These are phyloP conservation scores for Garrulus glandarius DNA, from an alignment of 2,797 vertebrate genomes.

Conservation along the genomic window DNA sequence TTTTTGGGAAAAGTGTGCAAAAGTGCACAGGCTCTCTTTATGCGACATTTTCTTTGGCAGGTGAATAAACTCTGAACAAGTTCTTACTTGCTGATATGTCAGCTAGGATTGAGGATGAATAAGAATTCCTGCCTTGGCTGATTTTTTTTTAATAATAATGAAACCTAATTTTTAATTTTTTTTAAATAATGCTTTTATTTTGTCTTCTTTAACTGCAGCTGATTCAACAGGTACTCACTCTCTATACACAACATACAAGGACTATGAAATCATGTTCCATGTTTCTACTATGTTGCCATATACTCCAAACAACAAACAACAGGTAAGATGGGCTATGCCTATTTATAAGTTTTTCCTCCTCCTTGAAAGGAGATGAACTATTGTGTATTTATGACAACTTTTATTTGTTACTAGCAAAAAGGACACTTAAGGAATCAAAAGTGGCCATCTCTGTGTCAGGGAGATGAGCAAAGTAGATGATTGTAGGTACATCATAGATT, in stretches of 20 bases:
- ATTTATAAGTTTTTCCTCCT: not conserved
- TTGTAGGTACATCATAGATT: not conserved
- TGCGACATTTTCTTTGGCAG: not conserved
- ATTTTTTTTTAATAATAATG: not conserved
- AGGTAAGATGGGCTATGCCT: conserved; percentile 77
- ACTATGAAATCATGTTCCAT: conserved; percentile 98
- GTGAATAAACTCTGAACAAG: not conserved
- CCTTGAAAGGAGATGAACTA: not conserved
- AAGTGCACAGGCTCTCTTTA: not conserved
- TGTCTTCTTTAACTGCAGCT: conserved; percentile 75
- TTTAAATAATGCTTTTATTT: not conserved
- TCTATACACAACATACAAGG: conserved; percentile 93
- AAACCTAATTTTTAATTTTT: not conserved
- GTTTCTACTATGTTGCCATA: conserved; percentile 96
- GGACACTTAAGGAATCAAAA: not conserved
- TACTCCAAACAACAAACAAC: conserved; percentile 97
- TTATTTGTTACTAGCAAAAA: not conserved
- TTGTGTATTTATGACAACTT: not conserved
- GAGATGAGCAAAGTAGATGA: not conserved
- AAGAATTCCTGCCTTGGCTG: not conserved
- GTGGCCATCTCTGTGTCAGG: not conserved
- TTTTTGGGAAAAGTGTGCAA: not conserved
- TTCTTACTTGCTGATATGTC: not conserved
- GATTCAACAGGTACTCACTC: conserved; percentile 97
- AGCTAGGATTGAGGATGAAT: not conserved